These are phyloP conservation scores for Cepaea nemoralis DNA, from an alignment of 1,140 invertebrate species.

Conservation along the genomic window DNA sequence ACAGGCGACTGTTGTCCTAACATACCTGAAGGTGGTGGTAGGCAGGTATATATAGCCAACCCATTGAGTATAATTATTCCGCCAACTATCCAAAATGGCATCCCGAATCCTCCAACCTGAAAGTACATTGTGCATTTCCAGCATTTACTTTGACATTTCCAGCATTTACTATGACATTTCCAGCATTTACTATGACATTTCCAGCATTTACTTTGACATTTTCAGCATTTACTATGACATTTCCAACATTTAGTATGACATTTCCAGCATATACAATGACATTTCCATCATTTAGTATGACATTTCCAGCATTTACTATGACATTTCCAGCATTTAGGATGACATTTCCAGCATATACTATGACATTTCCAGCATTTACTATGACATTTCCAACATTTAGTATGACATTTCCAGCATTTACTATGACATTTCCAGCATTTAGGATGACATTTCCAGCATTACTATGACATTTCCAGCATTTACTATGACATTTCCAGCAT, in stretches of 20 bases:
- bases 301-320: not conserved
- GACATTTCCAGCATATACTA: not conserved
- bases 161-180: too few relatives aligned
- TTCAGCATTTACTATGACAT: not conserved
- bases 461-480: too few relatives aligned
- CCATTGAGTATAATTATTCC: constrained; percentile 74
- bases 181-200: too few relatives aligned
- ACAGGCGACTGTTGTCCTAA: too few relatives aligned
- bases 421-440: not conserved
- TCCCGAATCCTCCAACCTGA: constrained; percentile 82
- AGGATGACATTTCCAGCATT: not conserved
- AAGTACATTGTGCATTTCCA: constrained; percentile 27
- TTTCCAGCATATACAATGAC: not conserved
- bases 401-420: not conserved
- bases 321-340: not conserved
- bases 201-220: too few relatives aligned
- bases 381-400: not conserved
- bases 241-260: not conserved
- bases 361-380: not conserved
- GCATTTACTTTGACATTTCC: too few relatives aligned
- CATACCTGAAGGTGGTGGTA: not conserved
- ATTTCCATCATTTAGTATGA: not conserved
- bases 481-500: not conserved
- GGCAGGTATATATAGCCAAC: constrained; percentile 6
- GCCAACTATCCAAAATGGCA: constrained; percentile 89